Conservation (phyloP, 2,113 vertebrate species). For the Protomyctophum bolini region DNA sequence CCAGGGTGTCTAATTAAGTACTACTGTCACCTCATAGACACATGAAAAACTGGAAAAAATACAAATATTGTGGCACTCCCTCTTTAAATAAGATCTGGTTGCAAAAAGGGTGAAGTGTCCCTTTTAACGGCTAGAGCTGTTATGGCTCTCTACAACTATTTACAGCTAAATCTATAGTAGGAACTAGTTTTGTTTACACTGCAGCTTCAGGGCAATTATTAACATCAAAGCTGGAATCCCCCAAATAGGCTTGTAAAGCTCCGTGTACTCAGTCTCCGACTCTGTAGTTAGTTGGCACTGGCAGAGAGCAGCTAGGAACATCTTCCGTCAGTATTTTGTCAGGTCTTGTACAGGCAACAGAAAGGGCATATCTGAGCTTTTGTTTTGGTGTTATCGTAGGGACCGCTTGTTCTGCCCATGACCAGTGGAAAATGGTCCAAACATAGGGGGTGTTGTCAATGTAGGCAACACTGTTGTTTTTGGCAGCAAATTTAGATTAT, state of each 20-base stretch:
- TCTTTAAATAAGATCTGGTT: too few species aligned
- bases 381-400: background rate
- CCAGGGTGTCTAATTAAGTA: too few species aligned
- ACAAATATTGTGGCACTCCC: too few species aligned
- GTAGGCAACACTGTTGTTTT: too few species aligned
- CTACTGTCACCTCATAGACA: too few species aligned
- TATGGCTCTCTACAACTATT: too few species aligned
- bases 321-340: conserved; percentile 8
- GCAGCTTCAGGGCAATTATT: background rate
- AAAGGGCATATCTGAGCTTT: background rate
- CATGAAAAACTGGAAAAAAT: too few species aligned
- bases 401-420: conserved; percentile 4
- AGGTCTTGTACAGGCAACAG: background rate
- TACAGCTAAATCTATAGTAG: too few species aligned
- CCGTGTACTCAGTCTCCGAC: background rate
- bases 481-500: too few species aligned
- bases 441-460: background rate
- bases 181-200: background rate
- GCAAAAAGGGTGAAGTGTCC: too few species aligned
- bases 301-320: background rate
- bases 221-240: background rate
- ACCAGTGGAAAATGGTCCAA: conserved; percentile 6
- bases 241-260: background rate
- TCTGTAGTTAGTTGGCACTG: conserved; percentile 2
- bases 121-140: too few species aligned